Base-by-base conservation (phyloP, 2,888 invertebrate species). In the Pheosia gnoma region DNA sequence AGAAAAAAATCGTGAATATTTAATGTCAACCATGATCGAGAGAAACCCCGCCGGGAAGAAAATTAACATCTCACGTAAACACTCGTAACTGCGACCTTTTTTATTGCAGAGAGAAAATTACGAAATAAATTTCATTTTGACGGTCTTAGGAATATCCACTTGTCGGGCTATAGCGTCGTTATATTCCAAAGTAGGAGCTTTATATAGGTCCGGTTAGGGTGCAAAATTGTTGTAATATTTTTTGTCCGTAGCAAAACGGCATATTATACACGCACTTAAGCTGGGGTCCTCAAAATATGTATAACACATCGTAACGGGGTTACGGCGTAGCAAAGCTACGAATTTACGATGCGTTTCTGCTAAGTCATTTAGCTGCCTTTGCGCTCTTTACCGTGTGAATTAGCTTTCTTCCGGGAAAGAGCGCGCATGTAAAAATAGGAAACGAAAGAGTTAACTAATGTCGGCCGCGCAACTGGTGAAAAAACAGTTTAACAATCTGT, bases 1-100 rank as follows among this genome's bases (percentile, higher is more conserved):
- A 53, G 53, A 11, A 52, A 53, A 13, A 53, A 53, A 53, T 53
- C 53, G 9, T 53, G 37, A 36, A 53, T 53, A 53, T 53, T 53
- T 53, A 7, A 53, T 53, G 37, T 53, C 37, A 53, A 53, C 36
- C 53, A 53, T 53, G 53, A 53, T 53, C 37, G 37, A 37, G 37
- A 53, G 53, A 53, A 53, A n/a, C 53, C 53, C 53, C 37, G 53
- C 11, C 9, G 53, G 11, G 37, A 37, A 53, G 37, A 53, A 53
- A 53, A 53, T 52, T 53, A 53, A 53, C 53, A 25, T 51, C 8
- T 7, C 4, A 47, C 51, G 51, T 51, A 51, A 51, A 25, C 51
- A 51, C 25, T 25, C 53, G 53, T 37, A 52, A 52, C 53, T 53
- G 37, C 9, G 53, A 53, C 37, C 53, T 37, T 37, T 53, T 53